These are phyloP conservation scores for Tigriopus californicus DNA, from an alignment of 2,888 invertebrate species.

Conservation along the genomic window DNA sequence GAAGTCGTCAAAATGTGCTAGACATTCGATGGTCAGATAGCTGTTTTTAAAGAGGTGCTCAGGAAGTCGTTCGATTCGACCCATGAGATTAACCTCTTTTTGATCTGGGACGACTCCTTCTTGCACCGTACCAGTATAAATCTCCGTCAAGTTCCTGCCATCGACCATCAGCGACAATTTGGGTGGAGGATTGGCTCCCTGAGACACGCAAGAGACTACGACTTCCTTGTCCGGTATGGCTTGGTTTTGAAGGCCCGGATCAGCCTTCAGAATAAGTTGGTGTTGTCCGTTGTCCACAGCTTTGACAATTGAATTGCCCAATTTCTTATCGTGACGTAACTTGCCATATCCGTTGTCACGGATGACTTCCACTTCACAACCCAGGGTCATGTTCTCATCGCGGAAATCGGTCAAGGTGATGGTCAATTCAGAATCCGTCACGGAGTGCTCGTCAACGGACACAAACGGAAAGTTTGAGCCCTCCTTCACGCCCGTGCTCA, in stretches of 20 bases:
- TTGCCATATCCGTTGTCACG: slow-evolving; percentile 6
- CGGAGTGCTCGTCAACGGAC: neutral
- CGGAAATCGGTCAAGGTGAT: neutral
- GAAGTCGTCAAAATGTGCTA: no score
- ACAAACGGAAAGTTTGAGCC: neutral
- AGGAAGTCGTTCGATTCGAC: no score
- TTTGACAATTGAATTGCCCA: neutral
- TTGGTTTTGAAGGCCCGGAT: no score
- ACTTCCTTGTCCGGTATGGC: neutral
- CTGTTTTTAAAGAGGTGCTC: no score
- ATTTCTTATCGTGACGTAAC: neutral
- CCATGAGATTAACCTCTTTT: no score
- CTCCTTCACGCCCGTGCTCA: neutral
- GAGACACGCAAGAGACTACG: neutral
- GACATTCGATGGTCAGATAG: no score
- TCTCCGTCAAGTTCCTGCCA: neutral
- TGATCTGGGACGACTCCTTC: no score
- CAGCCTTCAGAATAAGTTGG: no score
- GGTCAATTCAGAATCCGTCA: neutral
- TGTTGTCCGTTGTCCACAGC: no score
- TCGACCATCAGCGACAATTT: neutral
- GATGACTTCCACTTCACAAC: slow-evolving; percentile 3
- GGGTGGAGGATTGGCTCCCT: neutral
- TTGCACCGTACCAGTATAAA: neutral
- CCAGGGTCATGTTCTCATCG: neutral